Conservation (phyloP, 2,888 invertebrate species). For the Cataglyphis rosenhaueri region DNA sequence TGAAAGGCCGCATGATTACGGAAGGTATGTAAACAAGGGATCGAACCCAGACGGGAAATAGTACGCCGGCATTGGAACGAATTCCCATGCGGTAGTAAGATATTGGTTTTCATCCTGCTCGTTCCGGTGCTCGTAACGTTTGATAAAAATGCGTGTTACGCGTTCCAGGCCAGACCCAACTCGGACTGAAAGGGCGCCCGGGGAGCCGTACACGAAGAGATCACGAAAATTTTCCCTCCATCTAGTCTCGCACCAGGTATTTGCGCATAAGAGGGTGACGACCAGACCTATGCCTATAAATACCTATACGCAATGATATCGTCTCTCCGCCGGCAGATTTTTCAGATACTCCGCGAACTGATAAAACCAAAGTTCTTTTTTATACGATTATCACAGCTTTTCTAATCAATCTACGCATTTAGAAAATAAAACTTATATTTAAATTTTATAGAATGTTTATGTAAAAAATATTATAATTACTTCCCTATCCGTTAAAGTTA, state of each 20-base stretch:
- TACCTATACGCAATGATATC: slow-evolving; percentile 71
- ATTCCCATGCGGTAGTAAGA: slow-evolving; percentile 84
- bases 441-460: background rate
- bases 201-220: slow-evolving; percentile 84
- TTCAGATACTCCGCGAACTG: slow-evolving; percentile 41
- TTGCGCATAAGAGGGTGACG: slow-evolving; percentile 74
- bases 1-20: slow-evolving; percentile 64
- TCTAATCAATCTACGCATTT: no score
- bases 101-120: slow-evolving; percentile 85
- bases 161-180: slow-evolving; percentile 81
- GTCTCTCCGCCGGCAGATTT: slow-evolving; percentile 67
- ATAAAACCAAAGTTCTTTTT: slow-evolving; percentile 6
- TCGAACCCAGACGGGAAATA: slow-evolving; percentile 67
- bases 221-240: slow-evolving; percentile 84
- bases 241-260: slow-evolving; percentile 74
- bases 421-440: background rate
- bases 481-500: background rate
- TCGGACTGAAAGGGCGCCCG: slow-evolving; percentile 81
- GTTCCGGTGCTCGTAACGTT: slow-evolving; percentile 85
- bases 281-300: slow-evolving; percentile 71
- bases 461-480: background rate
- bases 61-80: slow-evolving; percentile 73
- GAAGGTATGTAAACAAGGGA: slow-evolving; percentile 76
- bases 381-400: background rate
- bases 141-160: slow-evolving; percentile 86